phyloP scores from a whole-genome alignment of 2,113 vertebrate genomes.

The Pachycephala philippinensis region DNA sequence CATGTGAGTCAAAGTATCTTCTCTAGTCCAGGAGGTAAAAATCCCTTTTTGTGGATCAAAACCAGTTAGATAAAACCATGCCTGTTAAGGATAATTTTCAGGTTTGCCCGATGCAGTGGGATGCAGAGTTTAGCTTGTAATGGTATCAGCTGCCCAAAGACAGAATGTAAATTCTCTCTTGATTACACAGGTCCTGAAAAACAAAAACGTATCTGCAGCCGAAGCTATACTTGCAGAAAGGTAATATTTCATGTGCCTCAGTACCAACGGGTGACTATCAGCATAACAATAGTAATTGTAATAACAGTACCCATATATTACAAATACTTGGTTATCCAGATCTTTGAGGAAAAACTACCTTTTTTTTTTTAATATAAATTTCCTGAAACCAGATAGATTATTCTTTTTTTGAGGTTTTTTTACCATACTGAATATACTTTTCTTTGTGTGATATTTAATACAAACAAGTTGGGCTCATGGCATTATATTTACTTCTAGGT shows the following conservation, averaged over 20 bases:
- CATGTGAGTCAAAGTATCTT: background rate
- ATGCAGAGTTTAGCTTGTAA: background rate
- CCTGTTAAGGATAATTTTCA: background rate
- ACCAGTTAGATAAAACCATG: background rate
- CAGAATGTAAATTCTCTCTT: background rate
- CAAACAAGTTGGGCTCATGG: background rate
- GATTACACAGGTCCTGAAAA: background rate
- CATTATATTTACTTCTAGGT: background rate
- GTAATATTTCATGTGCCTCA: background rate
- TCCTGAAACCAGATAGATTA: background rate
- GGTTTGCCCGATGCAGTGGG: background rate
- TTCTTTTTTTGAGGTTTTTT: background rate
- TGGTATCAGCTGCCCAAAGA: background rate
- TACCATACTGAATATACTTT: background rate
- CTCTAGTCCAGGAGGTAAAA: background rate
- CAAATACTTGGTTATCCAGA: background rate
- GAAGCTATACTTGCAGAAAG: background rate
- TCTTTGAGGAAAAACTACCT: background rate
- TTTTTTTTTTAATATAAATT: background rate
- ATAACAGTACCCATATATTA: background rate
- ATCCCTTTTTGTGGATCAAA: background rate
- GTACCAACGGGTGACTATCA: background rate
- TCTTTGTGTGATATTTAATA: background rate
- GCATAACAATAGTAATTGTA: background rate
- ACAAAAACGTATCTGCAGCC: background rate